Percentiles rank a stretch among this genome's conserved stretches.
Evolutionary conservation across 1,140 invertebrate genomes (phyloP).

Genomic region (Belonocnema kinseyi): DNA sequence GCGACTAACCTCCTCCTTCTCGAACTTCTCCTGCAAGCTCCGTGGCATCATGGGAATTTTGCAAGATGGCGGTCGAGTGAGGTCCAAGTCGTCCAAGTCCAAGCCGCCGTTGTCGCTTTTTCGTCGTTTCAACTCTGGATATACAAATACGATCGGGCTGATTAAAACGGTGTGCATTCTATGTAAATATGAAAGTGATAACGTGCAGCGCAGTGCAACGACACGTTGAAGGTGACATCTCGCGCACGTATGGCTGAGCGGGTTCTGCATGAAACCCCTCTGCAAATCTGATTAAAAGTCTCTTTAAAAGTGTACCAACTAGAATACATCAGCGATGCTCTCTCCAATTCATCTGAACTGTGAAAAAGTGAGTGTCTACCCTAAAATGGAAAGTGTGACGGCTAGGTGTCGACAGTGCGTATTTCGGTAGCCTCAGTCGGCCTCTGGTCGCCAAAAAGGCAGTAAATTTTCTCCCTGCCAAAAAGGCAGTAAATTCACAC

Average conservation of each 20-base stretch:
- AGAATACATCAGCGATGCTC: constrained; percentile 54
- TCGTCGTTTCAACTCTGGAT: constrained; percentile 43
- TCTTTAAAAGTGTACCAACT: constrained; percentile 38
- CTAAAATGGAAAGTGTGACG: constrained; percentile 31
- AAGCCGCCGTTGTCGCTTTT: constrained; percentile 50
- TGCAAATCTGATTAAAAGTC: constrained; percentile 49
- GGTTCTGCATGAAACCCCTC: too few relatives aligned
- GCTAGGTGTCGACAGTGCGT: constrained; percentile 45
- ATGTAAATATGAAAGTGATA: constrained; percentile 60
- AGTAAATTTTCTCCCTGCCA: not conserved
- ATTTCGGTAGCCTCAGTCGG: constrained; percentile 57
- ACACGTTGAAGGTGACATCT: constrained; percentile 65
- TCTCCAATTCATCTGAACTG: constrained; percentile 46
- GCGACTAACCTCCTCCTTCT: not conserved
- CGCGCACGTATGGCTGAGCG: constrained; percentile 65
- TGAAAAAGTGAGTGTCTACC: constrained; percentile 58
- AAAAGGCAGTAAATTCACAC: not conserved
- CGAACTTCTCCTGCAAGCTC: constrained; percentile 57
- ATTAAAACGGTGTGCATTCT: constrained; percentile 39
- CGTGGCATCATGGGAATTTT: constrained; percentile 68
- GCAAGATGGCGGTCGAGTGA: constrained; percentile 70
- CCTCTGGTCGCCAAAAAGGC: not conserved
- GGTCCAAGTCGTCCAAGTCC: constrained; percentile 60
- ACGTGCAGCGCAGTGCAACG: constrained; percentile 51
- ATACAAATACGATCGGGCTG: constrained; percentile 46